These are phyloP conservation scores for Urophycis tenuis DNA, from an alignment of 2,797 vertebrate species.

Conservation along the genomic window DNA sequence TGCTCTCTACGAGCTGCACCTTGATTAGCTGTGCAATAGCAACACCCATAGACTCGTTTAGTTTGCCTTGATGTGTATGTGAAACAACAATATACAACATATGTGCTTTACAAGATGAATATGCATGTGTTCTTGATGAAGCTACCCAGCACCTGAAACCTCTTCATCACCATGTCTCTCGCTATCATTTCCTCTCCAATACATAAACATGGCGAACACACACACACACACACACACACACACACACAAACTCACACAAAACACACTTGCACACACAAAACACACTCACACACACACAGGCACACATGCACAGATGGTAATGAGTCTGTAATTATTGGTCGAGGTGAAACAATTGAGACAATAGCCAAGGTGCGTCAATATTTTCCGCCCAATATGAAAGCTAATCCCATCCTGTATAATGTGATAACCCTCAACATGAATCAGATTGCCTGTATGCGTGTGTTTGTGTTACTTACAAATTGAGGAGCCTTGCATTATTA, in stretches of 20 bases:
- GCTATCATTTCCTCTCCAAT: background rate
- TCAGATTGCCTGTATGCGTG: background rate
- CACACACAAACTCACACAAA: no score
- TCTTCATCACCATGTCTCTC: background rate
- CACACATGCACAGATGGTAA: background rate
- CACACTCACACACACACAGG: background rate
- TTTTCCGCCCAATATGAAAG: background rate
- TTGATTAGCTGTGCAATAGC: background rate
- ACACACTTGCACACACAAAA: background rate
- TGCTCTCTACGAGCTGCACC: background rate
- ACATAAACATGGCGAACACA: background rate
- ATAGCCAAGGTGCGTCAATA: constrained; percentile 7
- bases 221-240: background rate
- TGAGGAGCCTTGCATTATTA: constrained; percentile 6
- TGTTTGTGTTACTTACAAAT: background rate
- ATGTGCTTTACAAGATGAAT: background rate
- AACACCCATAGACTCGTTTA: background rate
- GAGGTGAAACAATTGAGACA: constrained; percentile 8
- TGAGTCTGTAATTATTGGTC: constrained; percentile 1
- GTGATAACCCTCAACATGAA: constrained; percentile 3
- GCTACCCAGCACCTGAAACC: background rate
- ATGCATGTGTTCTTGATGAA: background rate
- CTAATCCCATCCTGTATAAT: constrained; percentile 2
- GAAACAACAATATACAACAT: background rate
- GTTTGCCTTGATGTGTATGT: background rate